Evolutionary conservation across 2,113 vertebrate species (phyloP).

Genomic region (Thalassarche chlororhynchos): DNA sequence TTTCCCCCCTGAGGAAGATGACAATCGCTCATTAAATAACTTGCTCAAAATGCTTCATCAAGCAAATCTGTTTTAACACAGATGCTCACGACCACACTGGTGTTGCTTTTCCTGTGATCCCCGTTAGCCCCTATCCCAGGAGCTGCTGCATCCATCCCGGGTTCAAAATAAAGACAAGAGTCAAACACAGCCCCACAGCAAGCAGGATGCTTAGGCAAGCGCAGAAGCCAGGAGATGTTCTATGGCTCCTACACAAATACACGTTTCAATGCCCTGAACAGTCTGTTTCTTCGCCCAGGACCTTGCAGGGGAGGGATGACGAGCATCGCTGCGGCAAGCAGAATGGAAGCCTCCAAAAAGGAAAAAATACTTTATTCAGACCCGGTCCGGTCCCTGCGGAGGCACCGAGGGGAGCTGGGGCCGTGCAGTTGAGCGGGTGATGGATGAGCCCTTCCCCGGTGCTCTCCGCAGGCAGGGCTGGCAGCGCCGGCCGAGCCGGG

Average conservation of each 20-base stretch:
- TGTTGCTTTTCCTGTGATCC: background rate
- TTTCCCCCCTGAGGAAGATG: background rate
- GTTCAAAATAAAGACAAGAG: background rate
- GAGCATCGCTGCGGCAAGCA: fast-evolving
- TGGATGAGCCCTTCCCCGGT: background rate
- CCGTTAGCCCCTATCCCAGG: background rate
- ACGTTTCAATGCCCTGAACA: fast-evolving
- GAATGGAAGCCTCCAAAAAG: background rate
- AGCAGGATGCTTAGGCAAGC: background rate
- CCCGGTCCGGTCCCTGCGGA: fast-evolving
- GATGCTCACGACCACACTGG: background rate
- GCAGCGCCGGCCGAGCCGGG: fast-evolving
- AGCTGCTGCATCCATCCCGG: background rate
- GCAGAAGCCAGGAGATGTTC: background rate
- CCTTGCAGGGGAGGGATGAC: background rate
- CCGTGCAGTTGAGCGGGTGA: fast-evolving
- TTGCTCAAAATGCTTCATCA: background rate
- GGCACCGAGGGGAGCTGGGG: background rate
- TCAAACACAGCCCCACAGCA: background rate
- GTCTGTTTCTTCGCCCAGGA: background rate
- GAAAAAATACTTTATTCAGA: background rate
- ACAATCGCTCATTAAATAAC: background rate
- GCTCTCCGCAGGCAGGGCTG: background rate
- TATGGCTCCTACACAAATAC: background rate
- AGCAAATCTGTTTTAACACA: background rate